Conservation (phyloP, 1,140 invertebrate species). For the Polypedilum vanderplanki region DNA sequence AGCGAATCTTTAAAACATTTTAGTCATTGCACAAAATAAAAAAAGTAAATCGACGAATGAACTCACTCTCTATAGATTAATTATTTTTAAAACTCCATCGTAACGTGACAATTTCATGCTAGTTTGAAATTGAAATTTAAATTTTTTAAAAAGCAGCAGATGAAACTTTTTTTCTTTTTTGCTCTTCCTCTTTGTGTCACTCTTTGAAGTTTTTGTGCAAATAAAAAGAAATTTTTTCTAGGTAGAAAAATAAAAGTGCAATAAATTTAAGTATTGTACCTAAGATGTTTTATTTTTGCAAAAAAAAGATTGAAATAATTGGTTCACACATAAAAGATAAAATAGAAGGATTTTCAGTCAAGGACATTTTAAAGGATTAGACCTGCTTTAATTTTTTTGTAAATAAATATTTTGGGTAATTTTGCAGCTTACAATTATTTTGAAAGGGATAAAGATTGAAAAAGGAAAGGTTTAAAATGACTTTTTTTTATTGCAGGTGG, state of each 20-base stretch:
- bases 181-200: background rate
- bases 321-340: background rate
- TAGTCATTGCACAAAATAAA: background rate
- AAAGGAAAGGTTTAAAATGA: background rate
- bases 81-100: conserved; percentile 19
- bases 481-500: background rate
- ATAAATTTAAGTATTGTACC: background rate
- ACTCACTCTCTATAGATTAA: background rate
- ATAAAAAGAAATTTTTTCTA: background rate
- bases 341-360: background rate
- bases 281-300: too few relatives aligned
- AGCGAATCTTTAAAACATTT: background rate
- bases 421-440: background rate
- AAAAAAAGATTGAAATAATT: background rate
- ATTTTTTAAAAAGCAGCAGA: background rate
- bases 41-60: background rate
- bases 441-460: background rate
- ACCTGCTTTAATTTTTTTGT: background rate
- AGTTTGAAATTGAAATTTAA: conserved; percentile 5
- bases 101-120: conserved; percentile 17
- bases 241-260: conserved; percentile 11
- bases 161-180: too few relatives aligned
- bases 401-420: background rate
- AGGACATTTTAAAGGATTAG: background rate
- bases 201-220: background rate